Base-by-base conservation (phyloP, 2,888 invertebrate species). In the Strigamia transsilvanica region DNA sequence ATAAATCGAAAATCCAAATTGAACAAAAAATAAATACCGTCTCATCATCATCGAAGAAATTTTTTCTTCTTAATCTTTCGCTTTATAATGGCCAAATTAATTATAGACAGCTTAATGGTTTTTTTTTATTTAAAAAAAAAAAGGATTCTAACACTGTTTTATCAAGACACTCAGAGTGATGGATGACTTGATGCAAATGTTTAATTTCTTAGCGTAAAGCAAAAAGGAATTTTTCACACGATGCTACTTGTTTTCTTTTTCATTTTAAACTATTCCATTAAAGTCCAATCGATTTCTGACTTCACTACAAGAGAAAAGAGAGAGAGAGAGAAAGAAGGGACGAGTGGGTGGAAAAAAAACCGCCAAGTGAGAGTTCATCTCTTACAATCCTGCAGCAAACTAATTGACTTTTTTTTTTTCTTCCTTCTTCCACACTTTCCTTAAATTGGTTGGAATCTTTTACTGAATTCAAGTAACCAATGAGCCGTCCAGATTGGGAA, bases 231-330 rank as follows among this genome's bases (percentile, higher is more conserved):
- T 66, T 66, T 66, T 66, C 61, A 66, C 61, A 18, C 61, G 61
- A n/a, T 66, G 61, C 61, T 66, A 66, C 61, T 66, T 66, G 23
- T 66, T 66, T 66, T 66, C 61, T 66, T 66, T 66, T 66, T 66
- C 61, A 66, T 66, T 66, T 66, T 66, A 66, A 66, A 66, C 61
- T 66, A 66, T 66, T 66, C 61, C 61, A 66, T 66, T 66, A 66
- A 66, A 66, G 61, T 66, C 61, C 61, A 66, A 66, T 66, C 61
- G 61, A 66, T 66, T 66, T 66, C 61, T 66, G 61, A 66, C 61
- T 66, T 66, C 21, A 66, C 61, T 66, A 66, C 61, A 66, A 66
- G 61, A 66, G 61, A 23, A 23, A 66, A 66, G 21, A 66, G 7
- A 66, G 21, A 12, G 6, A 21, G 18, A 61, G 61, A 61, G 61